Evolutionary conservation across 2,888 invertebrate genomes (phyloP).

Genomic region (Achlya flavicornis): DNA sequence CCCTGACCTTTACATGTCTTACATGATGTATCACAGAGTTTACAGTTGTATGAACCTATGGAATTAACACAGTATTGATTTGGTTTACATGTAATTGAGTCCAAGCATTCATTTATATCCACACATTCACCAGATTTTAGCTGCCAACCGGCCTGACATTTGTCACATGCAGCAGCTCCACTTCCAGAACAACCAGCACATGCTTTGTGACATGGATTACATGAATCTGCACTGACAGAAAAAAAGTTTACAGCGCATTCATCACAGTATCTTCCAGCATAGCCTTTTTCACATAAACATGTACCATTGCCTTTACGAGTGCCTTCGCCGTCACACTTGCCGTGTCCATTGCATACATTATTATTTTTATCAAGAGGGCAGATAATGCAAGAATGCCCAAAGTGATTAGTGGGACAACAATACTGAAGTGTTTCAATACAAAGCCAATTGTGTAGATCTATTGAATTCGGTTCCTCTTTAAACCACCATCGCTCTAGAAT

Average conservation of each 20-base stretch:
- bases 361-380: slow-evolving; percentile 85
- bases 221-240: slow-evolving; percentile 86
- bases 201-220: slow-evolving; percentile 90
- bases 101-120: slow-evolving; percentile 93
- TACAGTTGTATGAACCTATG: slow-evolving; percentile 91
- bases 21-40: slow-evolving; percentile 92
- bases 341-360: slow-evolving; percentile 91
- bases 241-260: slow-evolving; percentile 89
- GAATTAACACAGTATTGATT: slow-evolving; percentile 94
- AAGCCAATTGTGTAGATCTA: slow-evolving; percentile 84
- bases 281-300: slow-evolving; percentile 93
- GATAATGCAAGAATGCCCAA: slow-evolving; percentile 89
- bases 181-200: slow-evolving; percentile 91
- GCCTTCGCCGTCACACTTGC: slow-evolving; percentile 92
- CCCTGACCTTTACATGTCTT: slow-evolving; percentile 92
- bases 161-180: slow-evolving; percentile 85
- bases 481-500: slow-evolving; percentile 96
- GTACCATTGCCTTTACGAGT: slow-evolving; percentile 96
- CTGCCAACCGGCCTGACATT: slow-evolving; percentile 88
- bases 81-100: slow-evolving; percentile 75
- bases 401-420: slow-evolving; percentile 94
- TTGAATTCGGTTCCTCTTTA: slow-evolving; percentile 78
- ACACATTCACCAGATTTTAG: slow-evolving; percentile 88
- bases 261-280: slow-evolving; percentile 89
- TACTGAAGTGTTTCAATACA: slow-evolving; percentile 90